Evolutionary conservation across 2,888 invertebrate species (phyloP).

Genomic region (Galeruca laticollis): DNA sequence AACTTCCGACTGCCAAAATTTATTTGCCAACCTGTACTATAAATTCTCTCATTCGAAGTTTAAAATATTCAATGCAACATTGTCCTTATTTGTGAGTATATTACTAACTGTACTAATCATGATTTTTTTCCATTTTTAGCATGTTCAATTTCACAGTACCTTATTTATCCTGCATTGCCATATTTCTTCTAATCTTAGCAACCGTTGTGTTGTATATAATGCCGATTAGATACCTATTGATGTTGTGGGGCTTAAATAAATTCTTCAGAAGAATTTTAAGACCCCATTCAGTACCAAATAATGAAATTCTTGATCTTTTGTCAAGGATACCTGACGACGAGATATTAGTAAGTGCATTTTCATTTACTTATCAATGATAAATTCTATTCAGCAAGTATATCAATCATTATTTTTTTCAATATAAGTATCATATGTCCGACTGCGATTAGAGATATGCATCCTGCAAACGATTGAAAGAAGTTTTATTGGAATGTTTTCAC

Average conservation of each 20-base stretch:
- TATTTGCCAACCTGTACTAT: too few relatives aligned
- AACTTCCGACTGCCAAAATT: too few relatives aligned
- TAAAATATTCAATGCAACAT: too few relatives aligned
- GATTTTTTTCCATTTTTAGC: conserved; percentile 68
- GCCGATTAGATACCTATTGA: conserved; percentile 88
- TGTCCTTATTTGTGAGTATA: too few relatives aligned
- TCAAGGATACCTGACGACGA: conserved; percentile 96
- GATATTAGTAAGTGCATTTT: conserved; percentile 78
- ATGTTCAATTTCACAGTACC: conserved; percentile 97
- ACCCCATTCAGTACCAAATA: conserved; percentile 96
- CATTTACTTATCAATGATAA: not conserved
- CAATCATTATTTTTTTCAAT: not conserved
- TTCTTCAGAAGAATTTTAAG: conserved; percentile 92
- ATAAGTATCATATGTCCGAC: too few relatives aligned
- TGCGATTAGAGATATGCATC: too few relatives aligned
- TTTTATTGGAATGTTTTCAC: too few relatives aligned
- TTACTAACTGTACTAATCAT: too few relatives aligned
- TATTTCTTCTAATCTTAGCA: conserved; percentile 79
- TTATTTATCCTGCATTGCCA: conserved; percentile 93
- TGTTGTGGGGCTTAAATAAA: conserved; percentile 95
- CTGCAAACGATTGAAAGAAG: too few relatives aligned
- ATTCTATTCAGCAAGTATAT: not conserved
- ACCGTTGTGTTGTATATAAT: conserved; percentile 87
- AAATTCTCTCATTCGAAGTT: too few relatives aligned
- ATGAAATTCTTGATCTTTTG: conserved; percentile 94